Base-by-base conservation (phyloP, 1,140 invertebrate genomes). In the Papilio aristodemus region DNA sequence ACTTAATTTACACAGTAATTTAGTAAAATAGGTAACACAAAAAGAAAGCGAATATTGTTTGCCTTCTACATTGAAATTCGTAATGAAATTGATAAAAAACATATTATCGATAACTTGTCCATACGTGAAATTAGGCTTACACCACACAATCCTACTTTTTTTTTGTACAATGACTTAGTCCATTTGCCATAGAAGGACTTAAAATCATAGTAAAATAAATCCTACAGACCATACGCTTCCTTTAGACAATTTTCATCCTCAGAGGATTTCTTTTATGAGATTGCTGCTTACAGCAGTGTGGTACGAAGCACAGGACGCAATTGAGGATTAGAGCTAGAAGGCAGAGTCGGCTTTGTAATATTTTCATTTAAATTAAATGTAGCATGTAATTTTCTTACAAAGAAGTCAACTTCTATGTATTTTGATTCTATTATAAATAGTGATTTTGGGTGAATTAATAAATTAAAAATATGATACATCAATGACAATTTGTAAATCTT, bases 201-300 rank as follows among this genome's bases (percentile, higher is more conserved):
- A n/a, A 41, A 43, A n/a, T 14, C 41, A 17, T n/a, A 43, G 8
- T 43, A 43, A 43, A 43, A 6, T n/a, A 43, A 43, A 43, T 7
- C 14, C 14, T 2, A 1, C 14, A 41, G 41, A 43, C n/a, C 41
- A 6, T 14, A 39, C 11, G 38, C 13, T 43, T 43, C 14, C n/a
- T 13, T 43, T 6, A 38, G 27, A 14, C 32, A 60, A 60, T 60
- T 37, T 37, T 14, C 8, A 10, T 14, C 14, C 36, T 62, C 36
- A 10, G 17, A 39, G 59, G 59, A 62, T 62, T 62, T 62, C 32
- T 62, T 62, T 62, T 62, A 62, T 22, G 59, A 22, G 59, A 62
- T 62, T 62, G 59, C 37, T 62, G 36, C 37, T 22, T 62, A 22
- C 37, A 22, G 36, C 59, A 17, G 32, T 27, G 4, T 32, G 27